These are phyloP conservation scores for Drosophila mauritiana DNA, from an alignment of 1,140 invertebrate species.

Conservation along the genomic window DNA sequence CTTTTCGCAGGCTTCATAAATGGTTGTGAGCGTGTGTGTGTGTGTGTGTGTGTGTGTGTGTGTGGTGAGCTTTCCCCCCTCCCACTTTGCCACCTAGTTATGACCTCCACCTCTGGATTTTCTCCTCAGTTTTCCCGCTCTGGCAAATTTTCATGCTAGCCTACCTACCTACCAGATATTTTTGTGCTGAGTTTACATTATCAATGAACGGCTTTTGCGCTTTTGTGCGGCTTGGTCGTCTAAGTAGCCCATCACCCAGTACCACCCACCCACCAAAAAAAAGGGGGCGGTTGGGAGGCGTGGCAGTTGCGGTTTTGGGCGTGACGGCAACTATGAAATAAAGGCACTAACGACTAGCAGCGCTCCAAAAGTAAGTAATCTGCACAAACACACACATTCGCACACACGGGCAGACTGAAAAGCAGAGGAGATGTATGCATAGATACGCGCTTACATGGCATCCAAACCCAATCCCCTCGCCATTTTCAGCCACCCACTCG, in stretches of 20 bases:
- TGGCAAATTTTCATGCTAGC: constrained; percentile 1
- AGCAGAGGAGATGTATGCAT: constrained; percentile 56
- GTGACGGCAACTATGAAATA: constrained; percentile 79
- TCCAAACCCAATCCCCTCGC: background rate
- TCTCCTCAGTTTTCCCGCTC: background rate
- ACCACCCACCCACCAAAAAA: background rate
- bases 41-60: constrained; percentile 8
- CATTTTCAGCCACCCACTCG: background rate
- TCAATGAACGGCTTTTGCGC: constrained; percentile 77
- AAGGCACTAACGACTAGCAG: constrained; percentile 79
- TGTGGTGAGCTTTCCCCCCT: background rate
- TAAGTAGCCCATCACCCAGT: constrained; percentile 51
- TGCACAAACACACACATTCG: constrained; percentile 51
- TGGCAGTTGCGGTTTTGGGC: constrained; percentile 54
- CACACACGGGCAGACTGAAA: background rate
- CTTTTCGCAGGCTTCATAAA: constrained; percentile 68
- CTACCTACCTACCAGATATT: constrained; percentile 53
- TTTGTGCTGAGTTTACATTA: constrained; percentile 81
- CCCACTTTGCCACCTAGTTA: background rate
- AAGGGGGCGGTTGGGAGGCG: background rate
- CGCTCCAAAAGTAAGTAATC: constrained; percentile 80
- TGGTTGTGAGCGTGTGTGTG: constrained; percentile 4
- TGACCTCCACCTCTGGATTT: constrained; percentile 13
- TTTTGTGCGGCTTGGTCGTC: constrained; percentile 66
- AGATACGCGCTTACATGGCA: constrained; percentile 66